Conservation (phyloP, 1,140 invertebrate genomes). For the Aricia agestis region DNA sequence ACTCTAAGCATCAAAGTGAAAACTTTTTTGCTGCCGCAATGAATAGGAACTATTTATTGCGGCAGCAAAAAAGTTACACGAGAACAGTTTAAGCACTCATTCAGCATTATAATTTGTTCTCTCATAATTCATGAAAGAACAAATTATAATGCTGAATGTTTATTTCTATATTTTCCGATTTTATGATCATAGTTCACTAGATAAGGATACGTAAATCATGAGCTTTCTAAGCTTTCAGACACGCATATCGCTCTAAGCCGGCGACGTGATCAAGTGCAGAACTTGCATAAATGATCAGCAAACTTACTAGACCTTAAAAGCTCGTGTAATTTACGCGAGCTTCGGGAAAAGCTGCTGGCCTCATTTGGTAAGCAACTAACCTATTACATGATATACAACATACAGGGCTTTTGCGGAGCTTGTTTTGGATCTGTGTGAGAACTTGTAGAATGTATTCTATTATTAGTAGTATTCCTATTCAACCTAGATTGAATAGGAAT, state of each 20-base stretch:
- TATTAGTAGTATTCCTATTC: no score
- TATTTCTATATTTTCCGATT: neutral
- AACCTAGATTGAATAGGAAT: no score
- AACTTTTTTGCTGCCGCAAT: neutral
- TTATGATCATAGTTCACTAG: neutral
- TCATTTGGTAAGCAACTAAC: constrained; percentile 40
- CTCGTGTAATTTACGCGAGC: constrained; percentile 49
- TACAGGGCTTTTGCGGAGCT: neutral
- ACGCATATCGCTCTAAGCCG: constrained; percentile 22
- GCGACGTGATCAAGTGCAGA: constrained; percentile 43
- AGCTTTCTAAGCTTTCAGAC: constrained; percentile 9
- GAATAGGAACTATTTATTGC: neutral
- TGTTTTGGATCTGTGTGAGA: neutral
- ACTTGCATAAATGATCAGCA: constrained; percentile 45
- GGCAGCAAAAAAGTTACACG: neutral
- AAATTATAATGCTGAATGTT: no score
- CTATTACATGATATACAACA: constrained; percentile 10
- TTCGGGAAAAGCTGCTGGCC: constrained; percentile 33
- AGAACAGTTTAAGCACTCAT: no score
- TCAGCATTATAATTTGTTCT: no score
- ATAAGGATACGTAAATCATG: neutral
- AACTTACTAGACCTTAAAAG: constrained; percentile 47
- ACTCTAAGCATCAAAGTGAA: neutral
- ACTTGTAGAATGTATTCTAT: no score
- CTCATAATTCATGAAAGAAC: no score